A percentile compares a stretch with the other conserved stretches of the same genome.
These are phyloP conservation scores for Oxyruncus cristatus DNA, from an alignment of 2,113 vertebrate genomes.

Conservation along the genomic window DNA sequence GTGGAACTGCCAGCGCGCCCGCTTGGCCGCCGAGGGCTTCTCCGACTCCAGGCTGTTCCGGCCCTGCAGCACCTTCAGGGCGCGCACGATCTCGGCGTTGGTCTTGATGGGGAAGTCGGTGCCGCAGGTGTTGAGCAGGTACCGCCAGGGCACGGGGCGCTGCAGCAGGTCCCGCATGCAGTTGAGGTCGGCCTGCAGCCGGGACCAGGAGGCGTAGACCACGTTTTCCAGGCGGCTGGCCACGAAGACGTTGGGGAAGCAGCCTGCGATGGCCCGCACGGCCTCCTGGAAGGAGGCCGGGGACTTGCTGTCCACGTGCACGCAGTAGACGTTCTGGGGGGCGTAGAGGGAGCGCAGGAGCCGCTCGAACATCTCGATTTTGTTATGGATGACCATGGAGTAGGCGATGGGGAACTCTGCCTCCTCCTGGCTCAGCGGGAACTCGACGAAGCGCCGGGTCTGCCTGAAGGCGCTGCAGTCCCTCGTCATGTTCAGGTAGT, in stretches of 20 bases:
- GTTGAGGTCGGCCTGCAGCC: conserved; percentile 92
- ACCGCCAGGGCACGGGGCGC: conserved; percentile 80
- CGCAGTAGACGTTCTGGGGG: conserved; percentile 91
- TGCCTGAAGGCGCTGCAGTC: conserved; percentile 77
- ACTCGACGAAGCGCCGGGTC: conserved; percentile 74
- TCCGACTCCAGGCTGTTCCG: conserved; percentile 88
- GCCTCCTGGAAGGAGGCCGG: conserved; percentile 72
- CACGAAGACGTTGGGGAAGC: conserved; percentile 90
- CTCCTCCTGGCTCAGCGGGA: conserved; percentile 83
- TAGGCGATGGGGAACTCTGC: conserved; percentile 85
- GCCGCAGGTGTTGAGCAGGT: conserved; percentile 91
- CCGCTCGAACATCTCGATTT: conserved; percentile 91
- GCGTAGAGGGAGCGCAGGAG: conserved; percentile 83
- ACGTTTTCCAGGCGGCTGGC: conserved; percentile 80
- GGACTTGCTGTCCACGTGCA: conserved; percentile 85
- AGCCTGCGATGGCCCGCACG: conserved; percentile 77
- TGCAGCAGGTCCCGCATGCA: conserved; percentile 87
- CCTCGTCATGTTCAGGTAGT: conserved; percentile 78
- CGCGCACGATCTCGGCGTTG: conserved; percentile 82
- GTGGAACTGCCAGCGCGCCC: conserved; percentile 78
- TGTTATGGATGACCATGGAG: conserved; percentile 91
- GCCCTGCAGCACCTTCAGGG: conserved; percentile 78
- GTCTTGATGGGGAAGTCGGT: conserved; percentile 94
- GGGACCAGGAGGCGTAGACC: conserved; percentile 87
- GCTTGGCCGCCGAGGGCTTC: conserved; percentile 65